These are phyloP conservation scores for Apamea monoglypha DNA, from an alignment of 2,888 invertebrate species.

Conservation along the genomic window DNA sequence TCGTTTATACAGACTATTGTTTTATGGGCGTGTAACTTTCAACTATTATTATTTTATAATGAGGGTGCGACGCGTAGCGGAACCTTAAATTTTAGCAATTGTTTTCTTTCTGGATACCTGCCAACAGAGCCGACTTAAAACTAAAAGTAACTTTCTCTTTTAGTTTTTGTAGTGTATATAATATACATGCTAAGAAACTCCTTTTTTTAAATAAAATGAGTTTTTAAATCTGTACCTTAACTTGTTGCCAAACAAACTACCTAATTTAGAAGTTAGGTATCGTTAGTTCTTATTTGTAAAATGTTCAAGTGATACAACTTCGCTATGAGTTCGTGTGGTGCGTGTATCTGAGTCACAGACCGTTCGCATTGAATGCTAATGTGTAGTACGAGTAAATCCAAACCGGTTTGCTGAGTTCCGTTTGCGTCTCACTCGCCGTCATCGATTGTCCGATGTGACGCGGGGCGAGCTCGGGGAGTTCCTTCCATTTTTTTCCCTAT, in stretches of 20 bases:
- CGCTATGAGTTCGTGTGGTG: conserved; percentile 9
- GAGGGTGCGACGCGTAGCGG: conserved; percentile 53
- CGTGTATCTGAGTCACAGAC: conserved; percentile 58
- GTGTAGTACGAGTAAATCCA: conserved; percentile 48
- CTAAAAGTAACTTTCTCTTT: conserved; percentile 51
- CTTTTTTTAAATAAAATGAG: neutral
- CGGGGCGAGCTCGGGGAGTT: conserved; percentile 58
- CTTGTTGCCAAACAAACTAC: neutral
- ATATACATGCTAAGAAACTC: neutral
- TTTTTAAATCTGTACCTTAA: neutral
- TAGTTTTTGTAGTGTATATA: conserved; percentile 1
- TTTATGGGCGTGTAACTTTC: conserved; percentile 81
- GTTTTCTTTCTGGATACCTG: conserved; percentile 52
- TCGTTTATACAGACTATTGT: conserved; percentile 77
- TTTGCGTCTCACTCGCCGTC: conserved; percentile 62
- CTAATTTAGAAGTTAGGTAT: conserved; percentile 3
- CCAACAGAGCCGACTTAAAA: conserved; percentile 35
- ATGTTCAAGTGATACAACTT: conserved; percentile 12
- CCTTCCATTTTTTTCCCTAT: conserved; percentile 31
- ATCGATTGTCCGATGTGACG: conserved; percentile 56
- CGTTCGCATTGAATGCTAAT: conserved; percentile 62
- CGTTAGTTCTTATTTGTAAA: conserved; percentile 2
- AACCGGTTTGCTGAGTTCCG: conserved; percentile 68
- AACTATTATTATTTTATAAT: conserved; percentile 68
- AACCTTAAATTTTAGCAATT: conserved; percentile 43